Percentiles rank a stretch among this genome's conserved stretches.
These are phyloP conservation scores for Ranitomeya variabilis DNA, from an alignment of 2,113 vertebrate genomes.

Conservation along the genomic window DNA sequence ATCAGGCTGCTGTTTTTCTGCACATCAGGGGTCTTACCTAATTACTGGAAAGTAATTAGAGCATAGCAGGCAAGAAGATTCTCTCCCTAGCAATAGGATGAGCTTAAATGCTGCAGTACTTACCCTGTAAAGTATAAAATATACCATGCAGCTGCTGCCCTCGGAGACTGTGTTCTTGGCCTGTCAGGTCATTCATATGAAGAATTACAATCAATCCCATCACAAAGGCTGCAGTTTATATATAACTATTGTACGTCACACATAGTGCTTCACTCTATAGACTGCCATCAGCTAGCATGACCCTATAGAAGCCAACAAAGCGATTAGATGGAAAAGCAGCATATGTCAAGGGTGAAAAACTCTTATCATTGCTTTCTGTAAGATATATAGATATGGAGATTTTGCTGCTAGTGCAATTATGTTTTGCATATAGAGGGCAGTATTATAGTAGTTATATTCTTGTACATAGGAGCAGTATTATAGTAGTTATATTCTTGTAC, in stretches of 20 bases:
- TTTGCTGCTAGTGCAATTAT: background rate
- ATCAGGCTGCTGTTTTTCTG: slow-evolving; percentile 1
- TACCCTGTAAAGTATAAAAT: background rate
- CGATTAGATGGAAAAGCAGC: background rate
- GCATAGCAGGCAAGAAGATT: background rate
- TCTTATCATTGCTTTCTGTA: no score
- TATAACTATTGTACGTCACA: background rate
- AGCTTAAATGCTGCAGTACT: background rate
- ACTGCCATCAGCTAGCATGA: background rate
- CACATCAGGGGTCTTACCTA: slow-evolving; percentile 11
- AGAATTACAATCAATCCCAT: background rate
- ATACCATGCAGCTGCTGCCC: background rate
- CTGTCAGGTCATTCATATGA: background rate
- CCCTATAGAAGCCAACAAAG: background rate
- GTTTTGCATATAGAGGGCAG: background rate
- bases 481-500: background rate
- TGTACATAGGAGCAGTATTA: background rate
- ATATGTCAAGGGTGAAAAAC: background rate
- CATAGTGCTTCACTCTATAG: background rate
- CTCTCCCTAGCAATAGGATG: background rate
- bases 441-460: slow-evolving; percentile 5
- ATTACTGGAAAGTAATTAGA: slow-evolving; percentile 36
- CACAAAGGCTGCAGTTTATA: background rate
- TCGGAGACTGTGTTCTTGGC: background rate
- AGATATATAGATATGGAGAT: no score